Conservation (phyloP, 2,113 vertebrate species). For the Callipepla squamata region DNA sequence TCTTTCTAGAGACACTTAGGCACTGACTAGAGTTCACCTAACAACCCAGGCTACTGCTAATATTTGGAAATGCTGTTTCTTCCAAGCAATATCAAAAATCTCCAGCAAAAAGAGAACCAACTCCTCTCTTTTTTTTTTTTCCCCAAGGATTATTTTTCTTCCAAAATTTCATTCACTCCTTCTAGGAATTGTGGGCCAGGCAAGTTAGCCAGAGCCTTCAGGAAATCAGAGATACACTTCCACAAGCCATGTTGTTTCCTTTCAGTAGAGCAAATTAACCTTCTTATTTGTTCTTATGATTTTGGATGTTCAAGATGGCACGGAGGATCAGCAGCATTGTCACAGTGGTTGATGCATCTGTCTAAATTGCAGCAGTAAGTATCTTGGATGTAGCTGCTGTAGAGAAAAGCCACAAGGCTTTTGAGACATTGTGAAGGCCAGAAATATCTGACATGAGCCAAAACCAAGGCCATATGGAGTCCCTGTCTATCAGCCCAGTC, state of each 20-base stretch:
- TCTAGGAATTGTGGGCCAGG: background rate
- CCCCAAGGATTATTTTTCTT: background rate
- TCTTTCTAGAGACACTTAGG: background rate
- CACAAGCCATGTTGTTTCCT: slow-evolving; percentile 1
- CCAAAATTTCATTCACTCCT: background rate
- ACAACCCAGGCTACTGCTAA: background rate
- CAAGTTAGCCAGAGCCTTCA: background rate
- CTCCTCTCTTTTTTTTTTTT: background rate
- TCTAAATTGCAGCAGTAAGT: slow-evolving; percentile 58
- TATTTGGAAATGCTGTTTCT: background rate
- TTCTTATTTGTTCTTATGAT: slow-evolving; percentile 8
- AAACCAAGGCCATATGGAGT: slow-evolving; percentile 44
- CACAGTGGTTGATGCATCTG: background rate
- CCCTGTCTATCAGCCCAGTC: background rate
- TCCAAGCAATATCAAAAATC: background rate
- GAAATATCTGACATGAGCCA: slow-evolving; percentile 37
- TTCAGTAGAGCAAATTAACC: background rate
- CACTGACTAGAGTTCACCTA: background rate
- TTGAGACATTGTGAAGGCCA: slow-evolving; percentile 23
- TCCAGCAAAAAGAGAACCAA: background rate
- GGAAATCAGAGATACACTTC: background rate
- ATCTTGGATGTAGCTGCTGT: slow-evolving; percentile 33
- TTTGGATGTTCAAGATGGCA: slow-evolving; percentile 24
- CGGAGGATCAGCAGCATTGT: background rate
- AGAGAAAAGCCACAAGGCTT: slow-evolving; percentile 46